Evolutionary conservation across 2,797 vertebrate genomes (phyloP).

Genomic region (Xiphorhynchus erythropygius): DNA sequence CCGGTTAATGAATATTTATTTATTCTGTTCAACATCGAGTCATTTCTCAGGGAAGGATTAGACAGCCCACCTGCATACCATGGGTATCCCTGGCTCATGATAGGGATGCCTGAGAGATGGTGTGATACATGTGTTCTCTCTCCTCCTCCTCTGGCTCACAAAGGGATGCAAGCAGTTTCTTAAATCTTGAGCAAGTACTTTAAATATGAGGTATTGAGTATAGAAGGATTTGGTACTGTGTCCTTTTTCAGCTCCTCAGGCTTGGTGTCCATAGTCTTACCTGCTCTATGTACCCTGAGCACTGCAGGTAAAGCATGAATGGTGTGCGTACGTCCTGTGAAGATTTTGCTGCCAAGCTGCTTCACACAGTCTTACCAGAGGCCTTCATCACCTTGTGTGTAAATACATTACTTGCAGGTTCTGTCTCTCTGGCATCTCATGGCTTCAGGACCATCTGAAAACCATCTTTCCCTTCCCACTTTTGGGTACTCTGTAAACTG

Average conservation of each 20-base stretch:
- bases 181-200: neutral
- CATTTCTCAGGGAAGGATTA: neutral
- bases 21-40: neutral
- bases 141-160: neutral
- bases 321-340: accelerated
- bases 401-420: neutral
- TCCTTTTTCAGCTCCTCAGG: neutral
- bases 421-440: neutral
- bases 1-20: neutral
- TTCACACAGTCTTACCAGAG: neutral
- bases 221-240: neutral
- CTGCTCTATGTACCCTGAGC: neutral
- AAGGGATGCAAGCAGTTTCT: neutral
- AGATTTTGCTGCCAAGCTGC: neutral
- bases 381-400: neutral
- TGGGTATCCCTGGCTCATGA: accelerated
- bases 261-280: neutral
- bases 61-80: neutral
- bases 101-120: neutral
- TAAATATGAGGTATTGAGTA: neutral
- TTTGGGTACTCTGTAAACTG: neutral
- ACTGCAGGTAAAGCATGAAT: neutral
- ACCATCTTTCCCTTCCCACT: neutral
- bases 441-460: neutral
- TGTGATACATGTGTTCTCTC: neutral